phyloP scores from a whole-genome alignment of 1,140 invertebrate species.

The Papilio machaon region DNA sequence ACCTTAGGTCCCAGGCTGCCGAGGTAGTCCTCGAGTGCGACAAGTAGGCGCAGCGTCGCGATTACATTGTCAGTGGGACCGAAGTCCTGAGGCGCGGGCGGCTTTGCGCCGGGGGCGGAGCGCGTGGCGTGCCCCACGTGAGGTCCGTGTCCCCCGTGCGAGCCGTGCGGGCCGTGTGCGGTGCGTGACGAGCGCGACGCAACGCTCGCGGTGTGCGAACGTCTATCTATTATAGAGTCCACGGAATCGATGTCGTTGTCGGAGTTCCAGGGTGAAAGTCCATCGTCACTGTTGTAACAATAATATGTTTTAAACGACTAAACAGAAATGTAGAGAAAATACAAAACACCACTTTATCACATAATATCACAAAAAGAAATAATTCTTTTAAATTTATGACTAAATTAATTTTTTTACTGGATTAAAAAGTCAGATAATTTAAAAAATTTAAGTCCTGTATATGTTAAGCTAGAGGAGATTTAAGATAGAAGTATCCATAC shows the following conservation, averaged over 20 bases:
- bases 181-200: not conserved
- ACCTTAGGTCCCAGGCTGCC: slow-evolving; percentile 91
- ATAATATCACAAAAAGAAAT: too few species aligned
- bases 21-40: slow-evolving; percentile 90
- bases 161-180: not conserved
- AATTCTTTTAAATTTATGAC: too few species aligned
- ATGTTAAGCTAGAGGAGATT: not conserved
- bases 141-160: too few species aligned
- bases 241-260: slow-evolving; percentile 60
- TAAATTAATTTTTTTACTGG: too few species aligned
- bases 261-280: slow-evolving; percentile 69
- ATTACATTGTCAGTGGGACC: slow-evolving; percentile 83
- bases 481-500: slow-evolving; percentile 44
- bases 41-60: slow-evolving; percentile 87
- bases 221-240: slow-evolving; percentile 55
- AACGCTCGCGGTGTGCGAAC: slow-evolving; percentile 51
- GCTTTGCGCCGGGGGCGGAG: slow-evolving; percentile 16
- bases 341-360: too few species aligned
- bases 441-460: too few species aligned
- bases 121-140: not conserved
- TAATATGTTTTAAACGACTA: not conserved
- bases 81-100: slow-evolving; percentile 48
- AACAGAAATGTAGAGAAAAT: too few species aligned
- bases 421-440: too few species aligned
- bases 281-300: slow-evolving; percentile 50